Conservation (phyloP, 2,797 vertebrate species). For the Pangasius macronema region DNA sequence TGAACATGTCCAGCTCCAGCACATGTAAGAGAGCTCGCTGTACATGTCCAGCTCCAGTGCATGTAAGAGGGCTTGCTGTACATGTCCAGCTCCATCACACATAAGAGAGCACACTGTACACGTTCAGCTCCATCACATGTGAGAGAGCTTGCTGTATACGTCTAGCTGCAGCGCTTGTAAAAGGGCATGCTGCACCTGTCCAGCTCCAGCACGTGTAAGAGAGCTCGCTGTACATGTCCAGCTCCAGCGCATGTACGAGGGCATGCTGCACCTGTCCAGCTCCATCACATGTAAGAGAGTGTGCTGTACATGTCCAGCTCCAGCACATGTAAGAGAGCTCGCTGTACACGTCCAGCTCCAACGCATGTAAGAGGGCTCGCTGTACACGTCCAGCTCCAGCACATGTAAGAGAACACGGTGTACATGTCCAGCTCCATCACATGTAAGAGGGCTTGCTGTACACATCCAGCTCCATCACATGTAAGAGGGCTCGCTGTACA, state of each 20-base stretch:
- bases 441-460: no score
- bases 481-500: fast-evolving
- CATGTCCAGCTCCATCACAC: not conserved
- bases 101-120: not conserved
- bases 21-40: no score
- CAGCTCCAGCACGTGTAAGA: not conserved
- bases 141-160: not conserved
- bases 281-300: no score
- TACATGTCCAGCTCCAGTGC: not conserved
- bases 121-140: not conserved
- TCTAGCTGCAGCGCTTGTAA: no score
- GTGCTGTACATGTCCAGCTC: not conserved
- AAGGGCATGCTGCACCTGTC: fast-evolving
- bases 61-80: no score
- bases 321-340: not conserved
- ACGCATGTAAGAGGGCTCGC: not conserved
- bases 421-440: not conserved
- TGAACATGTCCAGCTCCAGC: not conserved
- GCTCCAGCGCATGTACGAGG: not conserved
- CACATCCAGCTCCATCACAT: not conserved
- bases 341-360: not conserved
- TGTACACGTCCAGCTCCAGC: not conserved
- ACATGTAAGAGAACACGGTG: not conserved
- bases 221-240: no score
- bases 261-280: no score